These are phyloP conservation scores for Agapostemon virescens DNA, from an alignment of 2,888 invertebrate species.

Conservation along the genomic window DNA sequence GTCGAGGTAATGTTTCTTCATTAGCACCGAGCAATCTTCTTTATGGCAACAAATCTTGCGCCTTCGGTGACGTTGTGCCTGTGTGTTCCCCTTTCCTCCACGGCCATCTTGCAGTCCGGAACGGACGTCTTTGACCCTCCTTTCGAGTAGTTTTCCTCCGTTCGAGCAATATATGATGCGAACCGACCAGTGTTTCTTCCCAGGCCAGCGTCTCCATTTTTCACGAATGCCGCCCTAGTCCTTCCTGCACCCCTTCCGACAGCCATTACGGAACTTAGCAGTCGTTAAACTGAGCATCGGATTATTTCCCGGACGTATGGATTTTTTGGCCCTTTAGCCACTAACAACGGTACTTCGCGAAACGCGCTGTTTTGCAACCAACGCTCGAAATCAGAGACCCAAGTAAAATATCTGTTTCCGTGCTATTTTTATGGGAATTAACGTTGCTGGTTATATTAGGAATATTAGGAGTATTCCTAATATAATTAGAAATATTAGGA, in stretches of 20 bases:
- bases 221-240: constrained; percentile 57
- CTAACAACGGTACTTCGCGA: neutral
- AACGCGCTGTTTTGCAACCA: neutral
- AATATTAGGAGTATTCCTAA: too few species aligned
- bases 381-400: neutral
- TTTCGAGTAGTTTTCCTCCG: constrained; percentile 52
- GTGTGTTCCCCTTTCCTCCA: constrained; percentile 56
- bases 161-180: constrained; percentile 63
- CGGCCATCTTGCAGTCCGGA: constrained; percentile 71
- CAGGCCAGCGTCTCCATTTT: constrained; percentile 62
- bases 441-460: too few species aligned
- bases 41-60: constrained; percentile 78
- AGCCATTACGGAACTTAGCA: constrained; percentile 63
- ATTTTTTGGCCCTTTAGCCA: constrained; percentile 14
- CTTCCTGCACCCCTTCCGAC: constrained; percentile 41
- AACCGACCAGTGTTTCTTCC: constrained; percentile 62
- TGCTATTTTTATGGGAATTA: too few species aligned
- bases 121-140: constrained; percentile 65
- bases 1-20: constrained; percentile 78
- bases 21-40: constrained; percentile 77
- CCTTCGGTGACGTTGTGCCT: constrained; percentile 65
- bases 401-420: too few species aligned
- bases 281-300: constrained; percentile 53
- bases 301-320: constrained; percentile 42
- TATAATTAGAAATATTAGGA: too few species aligned